Percentiles rank a stretch among this genome's conserved stretches.
phyloP scores from a whole-genome alignment of 2,113 vertebrate species.

The Andinoacara biseriatus region DNA sequence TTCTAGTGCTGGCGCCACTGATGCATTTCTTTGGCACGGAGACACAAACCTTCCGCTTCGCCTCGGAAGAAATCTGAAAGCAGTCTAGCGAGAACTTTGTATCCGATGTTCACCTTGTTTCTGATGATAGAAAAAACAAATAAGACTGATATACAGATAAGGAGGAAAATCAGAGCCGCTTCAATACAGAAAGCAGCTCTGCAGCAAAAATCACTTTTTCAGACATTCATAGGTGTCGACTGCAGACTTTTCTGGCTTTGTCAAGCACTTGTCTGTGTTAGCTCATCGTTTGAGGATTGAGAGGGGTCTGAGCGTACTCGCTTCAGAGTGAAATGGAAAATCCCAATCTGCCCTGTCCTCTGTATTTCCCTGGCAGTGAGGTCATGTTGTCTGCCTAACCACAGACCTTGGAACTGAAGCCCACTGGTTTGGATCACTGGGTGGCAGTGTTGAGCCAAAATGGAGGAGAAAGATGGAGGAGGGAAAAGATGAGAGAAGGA shows the following conservation, averaged over 20 bases:
- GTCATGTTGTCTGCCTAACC: conserved; percentile 70
- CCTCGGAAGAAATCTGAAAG: not conserved
- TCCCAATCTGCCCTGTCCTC: conserved; percentile 52
- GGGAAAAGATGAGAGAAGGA: not conserved
- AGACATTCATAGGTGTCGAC: conserved; percentile 23
- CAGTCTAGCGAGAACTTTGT: not conserved
- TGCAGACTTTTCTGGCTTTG: conserved; percentile 20
- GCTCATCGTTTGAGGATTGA: conserved; percentile 31
- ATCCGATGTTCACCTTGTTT: not conserved
- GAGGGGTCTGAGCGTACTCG: conserved; percentile 41
- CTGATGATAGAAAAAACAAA: not conserved
- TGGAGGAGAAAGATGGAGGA: not conserved
- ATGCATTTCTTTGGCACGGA: not conserved
- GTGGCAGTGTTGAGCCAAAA: conserved; percentile 81
- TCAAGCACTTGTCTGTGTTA: conserved; percentile 49
- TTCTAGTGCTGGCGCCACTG: not conserved
- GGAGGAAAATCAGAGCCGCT: conserved; percentile 2
- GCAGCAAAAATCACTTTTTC: conserved; percentile 10
- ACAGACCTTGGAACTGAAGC: conserved; percentile 37
- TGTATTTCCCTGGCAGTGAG: conserved; percentile 72
- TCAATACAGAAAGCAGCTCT: not conserved
- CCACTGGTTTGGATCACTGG: conserved; percentile 58
- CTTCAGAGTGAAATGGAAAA: conserved; percentile 73
- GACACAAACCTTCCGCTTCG: not conserved
- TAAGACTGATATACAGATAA: not conserved